A percentile compares a stretch with the other conserved stretches of the same genome.
These are phyloP conservation scores for Sibirionetta formosa DNA, from an alignment of 2,797 vertebrate species.

Conservation along the genomic window DNA sequence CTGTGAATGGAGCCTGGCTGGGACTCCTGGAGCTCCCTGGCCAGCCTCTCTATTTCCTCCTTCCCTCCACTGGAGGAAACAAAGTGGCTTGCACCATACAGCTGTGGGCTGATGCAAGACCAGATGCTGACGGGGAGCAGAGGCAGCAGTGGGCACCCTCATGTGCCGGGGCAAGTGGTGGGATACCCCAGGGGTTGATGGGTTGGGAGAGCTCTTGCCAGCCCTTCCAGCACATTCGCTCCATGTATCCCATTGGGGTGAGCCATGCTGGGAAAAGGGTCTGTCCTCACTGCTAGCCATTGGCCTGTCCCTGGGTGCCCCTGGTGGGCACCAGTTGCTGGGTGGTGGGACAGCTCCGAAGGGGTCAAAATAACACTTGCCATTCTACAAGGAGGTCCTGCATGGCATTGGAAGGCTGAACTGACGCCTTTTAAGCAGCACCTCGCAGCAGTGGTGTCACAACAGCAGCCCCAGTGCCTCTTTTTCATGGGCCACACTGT, in stretches of 20 bases:
- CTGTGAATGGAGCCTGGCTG: not conserved
- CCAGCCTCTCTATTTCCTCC: not conserved
- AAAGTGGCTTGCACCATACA: not conserved
- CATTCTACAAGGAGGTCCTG: fast-evolving
- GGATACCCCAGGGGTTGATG: not conserved
- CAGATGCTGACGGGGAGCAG: not conserved
- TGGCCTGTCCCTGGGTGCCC: not conserved
- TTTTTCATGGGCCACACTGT: not conserved
- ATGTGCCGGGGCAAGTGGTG: not conserved
- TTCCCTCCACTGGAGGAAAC: slow-evolving; percentile 12
- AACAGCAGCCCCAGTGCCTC: not conserved
- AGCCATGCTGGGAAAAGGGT: fast-evolving
- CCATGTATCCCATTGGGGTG: not conserved
- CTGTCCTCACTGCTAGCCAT: not conserved
- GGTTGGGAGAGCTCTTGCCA: not conserved
- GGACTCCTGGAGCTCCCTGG: not conserved
- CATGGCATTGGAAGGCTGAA: not conserved
- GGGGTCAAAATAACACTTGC: not conserved
- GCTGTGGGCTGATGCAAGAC: slow-evolving; percentile 23
- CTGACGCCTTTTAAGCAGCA: not conserved
- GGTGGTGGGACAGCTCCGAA: not conserved
- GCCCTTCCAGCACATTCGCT: not conserved
- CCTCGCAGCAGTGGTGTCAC: fast-evolving
- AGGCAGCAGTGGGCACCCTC: not conserved
- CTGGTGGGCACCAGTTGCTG: not conserved